Conservation (phyloP, 2,888 invertebrate species). For the Allolobophora icterica region DNA sequence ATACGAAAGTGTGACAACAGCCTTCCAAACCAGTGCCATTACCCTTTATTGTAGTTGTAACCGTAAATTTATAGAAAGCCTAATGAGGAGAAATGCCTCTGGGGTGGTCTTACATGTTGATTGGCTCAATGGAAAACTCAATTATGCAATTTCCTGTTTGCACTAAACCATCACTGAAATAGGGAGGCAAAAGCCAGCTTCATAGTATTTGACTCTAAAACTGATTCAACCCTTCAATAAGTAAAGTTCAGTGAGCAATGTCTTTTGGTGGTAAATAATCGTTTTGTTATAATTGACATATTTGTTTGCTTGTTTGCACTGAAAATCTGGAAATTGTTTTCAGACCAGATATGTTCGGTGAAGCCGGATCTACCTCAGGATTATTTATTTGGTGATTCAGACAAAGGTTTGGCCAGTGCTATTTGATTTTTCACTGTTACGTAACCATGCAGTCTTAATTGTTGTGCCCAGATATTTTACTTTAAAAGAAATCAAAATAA, state of each 20-base stretch:
- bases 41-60: too few species aligned
- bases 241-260: not conserved
- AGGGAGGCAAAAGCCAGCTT: too few species aligned
- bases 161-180: not conserved
- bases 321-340: not conserved
- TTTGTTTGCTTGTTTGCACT: not conserved
- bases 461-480: not conserved
- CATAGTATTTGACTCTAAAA: not conserved
- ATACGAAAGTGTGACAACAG: too few species aligned
- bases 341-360: not conserved
- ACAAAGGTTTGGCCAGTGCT: not conserved
- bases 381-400: not conserved
- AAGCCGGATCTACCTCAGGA: constrained; percentile 8
- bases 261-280: not conserved
- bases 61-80: too few species aligned
- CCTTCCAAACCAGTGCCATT: too few species aligned
- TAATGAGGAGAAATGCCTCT: too few species aligned
- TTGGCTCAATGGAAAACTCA: not conserved
- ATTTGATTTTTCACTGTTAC: not conserved
- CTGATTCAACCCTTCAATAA: not conserved
- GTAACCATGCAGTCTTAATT: not conserved
- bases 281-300: not conserved
- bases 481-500: not conserved
- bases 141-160: not conserved
- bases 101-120: not conserved